These are phyloP conservation scores for Gopherus flavomarginatus DNA, from an alignment of 2,113 vertebrate species.

Conservation along the genomic window DNA sequence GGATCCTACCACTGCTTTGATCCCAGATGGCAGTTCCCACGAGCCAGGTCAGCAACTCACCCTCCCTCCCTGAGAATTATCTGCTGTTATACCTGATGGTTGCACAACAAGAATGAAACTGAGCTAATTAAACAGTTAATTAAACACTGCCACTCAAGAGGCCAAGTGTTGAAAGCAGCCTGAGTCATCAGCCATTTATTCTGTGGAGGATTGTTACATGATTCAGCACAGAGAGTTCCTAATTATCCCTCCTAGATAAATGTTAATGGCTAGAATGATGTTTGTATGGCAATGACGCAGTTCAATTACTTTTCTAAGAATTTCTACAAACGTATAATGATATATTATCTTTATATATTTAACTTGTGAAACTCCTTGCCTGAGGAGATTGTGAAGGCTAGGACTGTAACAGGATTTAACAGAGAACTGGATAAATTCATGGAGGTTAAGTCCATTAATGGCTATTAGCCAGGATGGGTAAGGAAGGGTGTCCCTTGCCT, in stretches of 20 bases:
- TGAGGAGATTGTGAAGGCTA: too few species aligned
- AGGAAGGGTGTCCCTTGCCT: too few species aligned
- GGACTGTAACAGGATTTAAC: too few species aligned
- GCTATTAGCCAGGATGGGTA: too few species aligned
- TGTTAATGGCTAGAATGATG: background rate
- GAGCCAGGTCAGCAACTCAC: background rate
- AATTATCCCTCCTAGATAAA: background rate
- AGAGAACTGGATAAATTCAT: too few species aligned
- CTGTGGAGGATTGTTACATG: background rate
- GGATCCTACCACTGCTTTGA: background rate
- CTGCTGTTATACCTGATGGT: background rate
- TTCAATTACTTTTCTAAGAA: background rate
- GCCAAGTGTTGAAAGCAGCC: background rate
- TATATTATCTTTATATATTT: too few species aligned
- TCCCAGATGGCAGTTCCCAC: background rate
- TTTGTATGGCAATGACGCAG: background rate
- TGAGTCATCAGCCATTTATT: background rate
- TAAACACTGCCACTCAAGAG: background rate
- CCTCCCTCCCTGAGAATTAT: background rate
- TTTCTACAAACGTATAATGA: too few species aligned
- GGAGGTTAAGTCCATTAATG: too few species aligned
- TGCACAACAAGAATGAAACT: background rate
- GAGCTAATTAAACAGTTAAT: background rate
- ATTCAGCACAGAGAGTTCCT: background rate
- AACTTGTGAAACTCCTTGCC: too few species aligned